phyloP scores from a whole-genome alignment of 2,888 invertebrate genomes.

The Leucophenga maculata region DNA sequence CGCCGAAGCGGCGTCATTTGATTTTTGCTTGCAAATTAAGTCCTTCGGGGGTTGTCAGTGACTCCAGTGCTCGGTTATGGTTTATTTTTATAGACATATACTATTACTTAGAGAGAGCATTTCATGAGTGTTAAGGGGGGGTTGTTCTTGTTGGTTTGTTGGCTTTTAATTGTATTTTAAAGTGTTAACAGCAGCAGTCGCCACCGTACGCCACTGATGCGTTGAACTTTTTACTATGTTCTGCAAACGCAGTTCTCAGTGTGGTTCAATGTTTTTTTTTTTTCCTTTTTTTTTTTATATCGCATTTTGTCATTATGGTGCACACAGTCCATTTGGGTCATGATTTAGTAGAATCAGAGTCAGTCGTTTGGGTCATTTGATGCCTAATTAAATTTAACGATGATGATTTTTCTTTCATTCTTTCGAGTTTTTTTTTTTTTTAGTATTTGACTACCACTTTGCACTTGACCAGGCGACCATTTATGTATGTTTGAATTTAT shows the following conservation, averaged over 20 bases:
- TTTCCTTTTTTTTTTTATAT: background rate
- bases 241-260: background rate
- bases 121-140: background rate
- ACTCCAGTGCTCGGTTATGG: background rate
- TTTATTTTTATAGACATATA: slow-evolving; percentile 21
- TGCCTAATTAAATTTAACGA: slow-evolving; percentile 70
- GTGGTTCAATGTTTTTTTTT: background rate
- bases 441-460: background rate
- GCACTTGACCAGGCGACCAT: slow-evolving; percentile 14
- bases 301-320: slow-evolving; percentile 30
- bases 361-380: slow-evolving; percentile 60
- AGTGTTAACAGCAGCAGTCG: slow-evolving; percentile 43
- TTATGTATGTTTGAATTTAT: background rate
- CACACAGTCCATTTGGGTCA: slow-evolving; percentile 62
- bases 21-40: slow-evolving; percentile 54
- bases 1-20: slow-evolving; percentile 25
- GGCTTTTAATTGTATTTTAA: slow-evolving; percentile 63
- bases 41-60: slow-evolving; percentile 53
- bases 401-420: slow-evolving; percentile 45
- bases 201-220: too few relatives aligned
- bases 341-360: slow-evolving; percentile 55
- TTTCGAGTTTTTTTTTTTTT: background rate
- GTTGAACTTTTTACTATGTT: too few relatives aligned
- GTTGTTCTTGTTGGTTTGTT: slow-evolving; percentile 51
- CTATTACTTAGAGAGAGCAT: background rate